Percentiles rank a stretch among this genome's conserved stretches.
phyloP scores from a whole-genome alignment of 2,888 invertebrate species.

The Cinara cedri region DNA sequence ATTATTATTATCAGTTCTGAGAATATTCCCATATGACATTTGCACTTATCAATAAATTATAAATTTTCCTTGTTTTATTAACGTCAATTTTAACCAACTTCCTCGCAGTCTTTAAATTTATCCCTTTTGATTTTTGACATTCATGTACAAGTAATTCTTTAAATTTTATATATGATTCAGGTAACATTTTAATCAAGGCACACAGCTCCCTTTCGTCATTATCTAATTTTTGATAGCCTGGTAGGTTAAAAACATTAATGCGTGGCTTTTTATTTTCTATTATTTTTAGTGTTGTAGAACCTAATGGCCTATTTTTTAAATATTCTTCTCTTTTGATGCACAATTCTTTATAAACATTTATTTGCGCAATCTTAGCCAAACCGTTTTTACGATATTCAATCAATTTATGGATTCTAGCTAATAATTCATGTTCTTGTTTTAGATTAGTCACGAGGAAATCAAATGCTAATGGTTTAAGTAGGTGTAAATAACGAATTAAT shows the following conservation, averaged over 20 bases:
- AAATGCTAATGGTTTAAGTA: conserved; percentile 75
- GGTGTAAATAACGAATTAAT: conserved; percentile 77
- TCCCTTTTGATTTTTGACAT: conserved; percentile 70
- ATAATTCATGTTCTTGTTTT: conserved; percentile 66
- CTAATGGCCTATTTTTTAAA: conserved; percentile 22
- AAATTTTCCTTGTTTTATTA: conserved; percentile 79
- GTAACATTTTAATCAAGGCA: conserved; percentile 75
- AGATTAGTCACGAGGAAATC: conserved; percentile 80
- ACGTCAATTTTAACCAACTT: conserved; percentile 89
- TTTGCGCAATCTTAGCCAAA: conserved; percentile 28
- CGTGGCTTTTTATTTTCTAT: conserved; percentile 64
- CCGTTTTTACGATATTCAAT: conserved; percentile 56
- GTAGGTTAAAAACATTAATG: conserved; percentile 74
- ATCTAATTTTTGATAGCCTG: conserved; percentile 77
- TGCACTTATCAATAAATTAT: conserved; percentile 76
- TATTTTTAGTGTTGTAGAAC: conserved; percentile 29
- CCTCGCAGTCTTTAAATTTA: conserved; percentile 82
- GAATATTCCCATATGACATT: conserved; percentile 70
- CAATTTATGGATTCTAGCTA: conserved; percentile 58
- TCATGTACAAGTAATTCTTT: conserved; percentile 77
- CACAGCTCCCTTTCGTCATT: conserved; percentile 78
- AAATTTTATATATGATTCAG: conserved; percentile 79
- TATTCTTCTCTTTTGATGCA: conserved; percentile 55
- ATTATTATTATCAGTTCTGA: neutral
- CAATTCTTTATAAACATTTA: conserved; percentile 54